Evolutionary conservation across 2,797 vertebrate species (phyloP).

Genomic region (Zenarchopterus dispar): DNA sequence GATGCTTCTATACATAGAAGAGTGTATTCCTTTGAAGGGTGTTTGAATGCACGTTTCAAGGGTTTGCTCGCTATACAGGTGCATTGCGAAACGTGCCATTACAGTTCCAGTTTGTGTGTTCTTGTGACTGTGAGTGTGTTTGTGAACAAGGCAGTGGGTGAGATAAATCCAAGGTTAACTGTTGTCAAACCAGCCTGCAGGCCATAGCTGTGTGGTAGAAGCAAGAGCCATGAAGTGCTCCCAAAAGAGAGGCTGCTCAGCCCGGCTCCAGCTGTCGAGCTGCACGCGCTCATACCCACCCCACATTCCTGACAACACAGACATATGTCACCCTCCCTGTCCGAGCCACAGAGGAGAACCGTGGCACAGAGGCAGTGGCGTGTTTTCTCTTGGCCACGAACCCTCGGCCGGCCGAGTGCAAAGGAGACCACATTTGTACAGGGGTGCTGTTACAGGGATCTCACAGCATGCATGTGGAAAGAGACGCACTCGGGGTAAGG

Average conservation of each 20-base stretch:
- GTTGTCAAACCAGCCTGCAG: conserved; percentile 76
- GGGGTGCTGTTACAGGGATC: conserved; percentile 43
- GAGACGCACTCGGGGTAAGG: conserved; percentile 40
- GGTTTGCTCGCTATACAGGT: conserved; percentile 3
- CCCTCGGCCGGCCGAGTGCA: conserved; percentile 27
- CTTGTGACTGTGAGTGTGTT: conserved; percentile 19
- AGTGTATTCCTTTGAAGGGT: conserved; percentile 21
- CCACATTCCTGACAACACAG: conserved; percentile 52
- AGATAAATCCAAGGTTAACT: conserved; percentile 80
- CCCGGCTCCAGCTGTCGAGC: conserved; percentile 73
- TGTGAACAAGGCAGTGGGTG: conserved; percentile 37
- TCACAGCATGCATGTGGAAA: conserved; percentile 53
- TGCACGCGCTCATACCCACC: conserved; percentile 32
- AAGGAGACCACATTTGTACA: conserved; percentile 43
- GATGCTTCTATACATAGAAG: neutral
- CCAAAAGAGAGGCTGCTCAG: conserved; percentile 68
- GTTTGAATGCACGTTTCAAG: conserved; percentile 20
- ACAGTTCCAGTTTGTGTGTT: conserved; percentile 1
- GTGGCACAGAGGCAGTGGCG: conserved; percentile 48
- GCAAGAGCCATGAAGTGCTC: conserved; percentile 70
- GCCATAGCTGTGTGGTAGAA: conserved; percentile 63
- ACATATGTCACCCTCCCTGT: conserved; percentile 70
- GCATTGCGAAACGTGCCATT: conserved; percentile 6
- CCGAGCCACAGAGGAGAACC: conserved; percentile 44
- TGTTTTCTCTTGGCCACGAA: conserved; percentile 39